Conservation (phyloP, 1,140 invertebrate genomes). For the Caerostris darwini region DNA sequence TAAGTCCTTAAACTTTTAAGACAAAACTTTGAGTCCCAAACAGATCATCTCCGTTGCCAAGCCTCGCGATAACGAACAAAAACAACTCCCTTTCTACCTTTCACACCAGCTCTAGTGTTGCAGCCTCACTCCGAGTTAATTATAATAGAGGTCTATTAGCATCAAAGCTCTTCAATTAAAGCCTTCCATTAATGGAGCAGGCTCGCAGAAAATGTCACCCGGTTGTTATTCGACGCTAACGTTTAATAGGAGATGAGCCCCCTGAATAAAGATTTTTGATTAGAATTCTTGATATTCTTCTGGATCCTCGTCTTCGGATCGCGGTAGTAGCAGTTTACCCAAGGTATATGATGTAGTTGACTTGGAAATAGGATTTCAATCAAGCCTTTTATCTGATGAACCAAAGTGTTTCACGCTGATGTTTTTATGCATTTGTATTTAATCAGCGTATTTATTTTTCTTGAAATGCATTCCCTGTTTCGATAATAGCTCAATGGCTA, state of each 20-base stretch:
- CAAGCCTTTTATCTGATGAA: neutral
- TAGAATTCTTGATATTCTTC: slow-evolving; percentile 31
- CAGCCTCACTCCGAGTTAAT: neutral
- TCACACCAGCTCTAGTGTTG: neutral
- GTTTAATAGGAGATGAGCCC: slow-evolving; percentile 14
- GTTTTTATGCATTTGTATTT: too few species aligned
- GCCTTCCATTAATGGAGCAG: slow-evolving; percentile 10
- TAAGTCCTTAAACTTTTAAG: neutral
- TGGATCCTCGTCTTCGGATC: neutral
- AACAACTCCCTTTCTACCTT: neutral
- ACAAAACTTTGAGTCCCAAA: slow-evolving; percentile 6
- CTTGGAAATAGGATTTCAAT: neutral
- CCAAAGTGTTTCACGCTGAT: neutral
- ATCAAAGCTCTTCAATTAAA: slow-evolving; percentile 28
- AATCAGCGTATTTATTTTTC: too few species aligned
- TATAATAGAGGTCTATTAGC: slow-evolving; percentile 29
- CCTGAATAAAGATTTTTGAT: slow-evolving; percentile 30
- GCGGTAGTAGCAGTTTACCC: neutral
- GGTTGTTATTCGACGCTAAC: neutral
- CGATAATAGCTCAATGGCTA: too few species aligned
- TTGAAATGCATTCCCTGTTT: too few species aligned
- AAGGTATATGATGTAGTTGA: neutral
- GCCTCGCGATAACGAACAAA: neutral
- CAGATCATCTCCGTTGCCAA: too few species aligned
- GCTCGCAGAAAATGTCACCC: slow-evolving; percentile 24